Base-by-base conservation (phyloP, 2,888 invertebrate genomes). In the Liopterus haemorrhoidalis region DNA sequence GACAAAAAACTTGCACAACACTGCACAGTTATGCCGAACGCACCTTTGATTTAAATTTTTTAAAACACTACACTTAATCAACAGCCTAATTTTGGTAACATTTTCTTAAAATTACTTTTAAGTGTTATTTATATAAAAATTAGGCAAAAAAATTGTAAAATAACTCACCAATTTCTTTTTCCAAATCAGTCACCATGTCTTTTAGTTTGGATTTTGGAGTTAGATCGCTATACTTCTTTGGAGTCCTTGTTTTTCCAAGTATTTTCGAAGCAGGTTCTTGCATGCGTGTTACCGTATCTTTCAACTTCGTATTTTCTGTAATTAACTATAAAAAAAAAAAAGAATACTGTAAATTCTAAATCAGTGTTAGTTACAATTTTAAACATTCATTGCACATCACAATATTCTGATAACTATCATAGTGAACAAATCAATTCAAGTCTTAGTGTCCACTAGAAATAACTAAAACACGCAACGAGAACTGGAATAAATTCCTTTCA, bases 91-190 rank as follows among this genome's bases (percentile, higher is more conserved):
- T n/a, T n/a, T n/a, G n/a, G n/a, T n/a, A n/a, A n/a, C n/a, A n/a
- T n/a, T n/a, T n/a, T n/a, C n/a, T n/a, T 15, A 32, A 25, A 32
- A 15, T 27, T 32, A 22, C 14, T 47, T n/a, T 32, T 11, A 16
- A 14, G 12, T 25, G 36, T 20, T 21, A 6, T 28, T 25, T 16
- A 30, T 18, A 14, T 33, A 44, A 40, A 20, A 16, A 31, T 15
- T 16, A 31, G n/a, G 4, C 16, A 11, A 39, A 28, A 11, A 27
- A 21, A 18, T 48, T 11, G 20, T 25, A 19, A 35, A n/a, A n/a
- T n/a, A n/a, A n/a, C n/a, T n/a, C n/a, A 79, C 83, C 81, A 53
- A 91, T 83, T 74, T 94, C 92, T 60, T 78, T 85, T 68, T 92
- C 92, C 54, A 92, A 71, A 52, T 93, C 91, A 46, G 85, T 83